Base-by-base conservation (phyloP, 1,140 invertebrate genomes). In the Atopsyche davidsoni region DNA sequence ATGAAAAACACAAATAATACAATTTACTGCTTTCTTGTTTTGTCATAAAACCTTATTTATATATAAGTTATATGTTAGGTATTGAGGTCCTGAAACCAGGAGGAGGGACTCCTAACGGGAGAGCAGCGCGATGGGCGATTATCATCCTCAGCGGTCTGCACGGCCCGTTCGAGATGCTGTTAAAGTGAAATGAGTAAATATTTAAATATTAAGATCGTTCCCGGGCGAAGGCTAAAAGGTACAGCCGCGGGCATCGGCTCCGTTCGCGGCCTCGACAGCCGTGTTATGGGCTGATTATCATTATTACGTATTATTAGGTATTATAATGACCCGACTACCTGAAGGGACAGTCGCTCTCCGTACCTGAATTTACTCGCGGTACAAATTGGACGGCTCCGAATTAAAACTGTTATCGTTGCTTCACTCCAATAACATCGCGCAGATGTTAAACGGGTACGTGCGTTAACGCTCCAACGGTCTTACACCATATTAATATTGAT, bases 301-400 rank as follows among this genome's bases (percentile, higher is more conserved):
- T 57, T 53, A 57, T 57, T 57, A 53, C 46, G 50, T 57, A 57
- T 57, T 57, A 57, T 57, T 57, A 57, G 46, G 55, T 45, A 53
- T 57, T 57, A 53, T 57, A 57, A 57, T 57, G 50, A 41, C 44
- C 47, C 25, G 43, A 51, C 49, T 52, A 52, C 48, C 53, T 47
- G 53, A 34, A 47, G 41, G n/a, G 53, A 55, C 53, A 46, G 38
- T 47, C 22, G 16, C 40, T 45, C 23, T 18, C 23, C 25, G 42
- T n/a, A 41, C 34, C 32, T 24, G 35, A 53, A 42, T 21, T 46
- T n/a, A 31, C 40, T 4, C 21, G 24, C 21, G 7, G 25, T 16
- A 3, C 18, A 41, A 41, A 9, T 28, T 28, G 13, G 13, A 41
- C 14, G 39, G 39, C 39, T 16, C 35, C 6, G 17, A 13, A n/a